phyloP scores from a whole-genome alignment of 1,140 invertebrate genomes.

The Drosophila burlai region DNA sequence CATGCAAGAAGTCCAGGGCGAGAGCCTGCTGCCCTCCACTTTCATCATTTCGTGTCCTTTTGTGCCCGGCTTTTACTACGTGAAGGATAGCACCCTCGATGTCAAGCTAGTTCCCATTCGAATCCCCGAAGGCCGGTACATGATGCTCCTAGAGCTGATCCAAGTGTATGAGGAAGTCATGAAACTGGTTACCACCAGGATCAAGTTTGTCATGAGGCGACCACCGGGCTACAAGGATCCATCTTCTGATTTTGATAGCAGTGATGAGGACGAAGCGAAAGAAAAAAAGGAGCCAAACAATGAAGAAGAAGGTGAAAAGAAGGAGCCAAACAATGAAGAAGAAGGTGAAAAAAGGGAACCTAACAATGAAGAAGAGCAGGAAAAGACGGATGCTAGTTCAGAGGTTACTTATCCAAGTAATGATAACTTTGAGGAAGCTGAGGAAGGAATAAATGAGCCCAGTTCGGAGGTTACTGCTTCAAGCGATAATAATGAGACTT shows the following conservation, averaged over 20 bases:
- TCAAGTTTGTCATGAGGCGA: slow-evolving; percentile 44
- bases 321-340: not conserved
- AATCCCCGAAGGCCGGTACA: slow-evolving; percentile 59
- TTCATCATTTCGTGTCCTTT: slow-evolving; percentile 66
- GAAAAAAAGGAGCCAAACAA: not conserved
- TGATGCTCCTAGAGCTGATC: slow-evolving; percentile 57
- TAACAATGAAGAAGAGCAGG: not conserved
- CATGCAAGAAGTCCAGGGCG: slow-evolving; percentile 25
- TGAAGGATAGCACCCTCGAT: slow-evolving; percentile 29
- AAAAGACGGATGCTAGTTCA: not conserved
- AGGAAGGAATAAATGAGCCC: too few relatives aligned
- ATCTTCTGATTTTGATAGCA: not conserved
- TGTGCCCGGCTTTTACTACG: slow-evolving; percentile 63
- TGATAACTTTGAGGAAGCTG: not conserved
- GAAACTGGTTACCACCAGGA: slow-evolving; percentile 48
- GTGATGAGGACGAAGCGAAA: slow-evolving; percentile 1
- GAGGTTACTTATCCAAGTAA: not conserved
- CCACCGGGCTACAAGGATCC: slow-evolving; percentile 13
- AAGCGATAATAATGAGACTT: too few relatives aligned
- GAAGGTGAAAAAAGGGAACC: too few relatives aligned
- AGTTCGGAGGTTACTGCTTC: too few relatives aligned
- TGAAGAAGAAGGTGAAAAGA: not conserved
- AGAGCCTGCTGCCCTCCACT: slow-evolving; percentile 47
- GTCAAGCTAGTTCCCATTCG: slow-evolving; percentile 28
- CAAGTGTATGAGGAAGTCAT: slow-evolving; percentile 72